These are phyloP conservation scores for Agelaius phoeniceus DNA, from an alignment of 2,113 vertebrate species.

Conservation along the genomic window DNA sequence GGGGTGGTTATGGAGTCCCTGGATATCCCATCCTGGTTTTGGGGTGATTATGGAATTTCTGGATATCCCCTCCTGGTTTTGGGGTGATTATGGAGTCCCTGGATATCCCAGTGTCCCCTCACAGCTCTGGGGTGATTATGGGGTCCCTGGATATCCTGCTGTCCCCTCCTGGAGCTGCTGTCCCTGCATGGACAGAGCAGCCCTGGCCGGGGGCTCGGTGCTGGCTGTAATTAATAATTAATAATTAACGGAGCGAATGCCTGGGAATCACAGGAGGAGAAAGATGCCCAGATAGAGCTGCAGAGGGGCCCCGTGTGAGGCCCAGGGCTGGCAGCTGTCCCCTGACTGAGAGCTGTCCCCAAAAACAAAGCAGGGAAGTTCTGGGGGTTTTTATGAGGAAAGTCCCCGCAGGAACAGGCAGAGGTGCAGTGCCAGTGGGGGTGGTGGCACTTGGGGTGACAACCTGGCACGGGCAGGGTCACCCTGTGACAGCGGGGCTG, in stretches of 20 bases:
- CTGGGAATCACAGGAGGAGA: conserved; percentile 17
- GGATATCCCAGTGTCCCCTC: too few relatives aligned
- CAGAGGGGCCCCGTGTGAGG: rapidly evolving
- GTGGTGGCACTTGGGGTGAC: neutral
- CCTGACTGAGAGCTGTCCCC: neutral
- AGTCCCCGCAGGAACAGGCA: rapidly evolving
- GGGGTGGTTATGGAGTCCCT: neutral
- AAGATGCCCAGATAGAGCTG: conserved; percentile 6
- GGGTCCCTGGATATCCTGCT: rapidly evolving
- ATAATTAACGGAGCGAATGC: neutral
- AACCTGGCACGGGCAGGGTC: rapidly evolving
- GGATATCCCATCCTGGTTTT: neutral
- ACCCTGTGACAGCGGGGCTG: rapidly evolving
- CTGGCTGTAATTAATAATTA: neutral
- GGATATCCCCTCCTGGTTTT: neutral
- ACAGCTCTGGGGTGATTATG: neutral
- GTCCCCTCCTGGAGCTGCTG: neutral
- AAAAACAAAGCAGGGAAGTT: rapidly evolving
- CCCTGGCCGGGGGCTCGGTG: rapidly evolving
- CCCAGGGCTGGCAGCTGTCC: neutral
- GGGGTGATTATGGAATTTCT: neutral
- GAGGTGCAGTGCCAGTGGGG: rapidly evolving
- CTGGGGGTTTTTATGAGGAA: neutral
- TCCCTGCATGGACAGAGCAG: neutral
- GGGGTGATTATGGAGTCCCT: neutral